Evolutionary conservation across 2,797 vertebrate species (phyloP).

Genomic region (Muscicapa striata): DNA sequence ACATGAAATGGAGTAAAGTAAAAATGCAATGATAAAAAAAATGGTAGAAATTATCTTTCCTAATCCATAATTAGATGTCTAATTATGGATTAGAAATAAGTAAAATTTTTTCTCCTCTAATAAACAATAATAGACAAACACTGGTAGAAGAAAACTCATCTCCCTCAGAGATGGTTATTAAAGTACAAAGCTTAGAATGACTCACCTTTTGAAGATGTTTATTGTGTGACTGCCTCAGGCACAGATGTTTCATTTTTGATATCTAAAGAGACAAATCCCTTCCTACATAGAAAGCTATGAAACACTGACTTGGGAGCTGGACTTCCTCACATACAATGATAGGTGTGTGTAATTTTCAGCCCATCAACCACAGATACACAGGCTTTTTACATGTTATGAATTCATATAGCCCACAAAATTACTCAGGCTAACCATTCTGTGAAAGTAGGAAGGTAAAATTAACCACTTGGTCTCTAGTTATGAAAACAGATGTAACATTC

Average conservation of each 20-base stretch:
- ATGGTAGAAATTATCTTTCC: neutral
- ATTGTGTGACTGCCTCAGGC: neutral
- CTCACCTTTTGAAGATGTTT: neutral
- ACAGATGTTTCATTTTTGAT: neutral
- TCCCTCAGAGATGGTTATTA: neutral
- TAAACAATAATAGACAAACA: neutral
- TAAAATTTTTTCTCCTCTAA: neutral
- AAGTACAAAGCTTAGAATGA: neutral
- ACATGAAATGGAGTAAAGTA: neutral
- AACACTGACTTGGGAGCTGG: neutral
- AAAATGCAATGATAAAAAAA: neutral
- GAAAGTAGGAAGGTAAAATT: neutral
- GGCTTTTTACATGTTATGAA: neutral
- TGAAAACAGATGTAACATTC: neutral
- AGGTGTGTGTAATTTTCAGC: neutral
- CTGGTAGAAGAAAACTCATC: neutral
- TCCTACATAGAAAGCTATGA: neutral
- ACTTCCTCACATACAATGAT: neutral
- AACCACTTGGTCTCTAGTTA: neutral
- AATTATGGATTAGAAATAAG: neutral
- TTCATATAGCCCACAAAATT: neutral
- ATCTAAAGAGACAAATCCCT: neutral
- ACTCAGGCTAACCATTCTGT: neutral
- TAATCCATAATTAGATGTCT: neutral
- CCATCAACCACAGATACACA: neutral